phyloP scores from a whole-genome alignment of 2,113 vertebrate genomes.

The Coracopsis vasa region DNA sequence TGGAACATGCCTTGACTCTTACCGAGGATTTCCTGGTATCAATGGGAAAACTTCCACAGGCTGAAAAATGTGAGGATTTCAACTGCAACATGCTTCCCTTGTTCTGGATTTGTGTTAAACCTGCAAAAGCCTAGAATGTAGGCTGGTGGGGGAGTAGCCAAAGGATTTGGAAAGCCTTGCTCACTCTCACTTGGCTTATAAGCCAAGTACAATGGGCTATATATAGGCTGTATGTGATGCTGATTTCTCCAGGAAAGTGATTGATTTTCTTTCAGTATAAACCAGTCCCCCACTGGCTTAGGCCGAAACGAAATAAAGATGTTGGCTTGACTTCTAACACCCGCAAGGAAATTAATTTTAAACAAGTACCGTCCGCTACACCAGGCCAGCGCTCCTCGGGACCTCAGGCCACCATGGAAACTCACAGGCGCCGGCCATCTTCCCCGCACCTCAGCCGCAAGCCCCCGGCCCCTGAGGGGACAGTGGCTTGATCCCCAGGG shows the following conservation, averaged over 20 bases:
- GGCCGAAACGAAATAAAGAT: not conserved
- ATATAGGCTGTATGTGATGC: not conserved
- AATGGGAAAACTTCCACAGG: not conserved
- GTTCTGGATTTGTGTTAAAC: not conserved
- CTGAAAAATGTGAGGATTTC: not conserved
- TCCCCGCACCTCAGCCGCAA: not conserved
- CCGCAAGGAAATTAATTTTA: not conserved
- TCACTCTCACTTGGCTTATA: not conserved
- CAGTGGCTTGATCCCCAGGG: not conserved
- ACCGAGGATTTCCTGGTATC: not conserved
- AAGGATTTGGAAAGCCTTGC: not conserved
- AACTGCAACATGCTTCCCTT: not conserved
- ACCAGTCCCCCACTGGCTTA: not conserved
- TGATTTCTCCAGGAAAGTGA: not conserved
- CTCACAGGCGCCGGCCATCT: not conserved
- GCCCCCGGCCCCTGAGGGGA: not conserved
- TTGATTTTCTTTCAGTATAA: not conserved
- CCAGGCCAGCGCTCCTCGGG: accelerated
- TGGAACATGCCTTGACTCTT: not conserved
- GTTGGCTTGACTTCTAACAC: not conserved
- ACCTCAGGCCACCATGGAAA: accelerated
- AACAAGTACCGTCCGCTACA: accelerated
- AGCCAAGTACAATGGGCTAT: not conserved
- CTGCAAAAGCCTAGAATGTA: not conserved
- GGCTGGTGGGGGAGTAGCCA: not conserved